These are phyloP conservation scores for Styela clava DNA, from an alignment of 23 tunicate genomes.

Conservation along the genomic window DNA sequence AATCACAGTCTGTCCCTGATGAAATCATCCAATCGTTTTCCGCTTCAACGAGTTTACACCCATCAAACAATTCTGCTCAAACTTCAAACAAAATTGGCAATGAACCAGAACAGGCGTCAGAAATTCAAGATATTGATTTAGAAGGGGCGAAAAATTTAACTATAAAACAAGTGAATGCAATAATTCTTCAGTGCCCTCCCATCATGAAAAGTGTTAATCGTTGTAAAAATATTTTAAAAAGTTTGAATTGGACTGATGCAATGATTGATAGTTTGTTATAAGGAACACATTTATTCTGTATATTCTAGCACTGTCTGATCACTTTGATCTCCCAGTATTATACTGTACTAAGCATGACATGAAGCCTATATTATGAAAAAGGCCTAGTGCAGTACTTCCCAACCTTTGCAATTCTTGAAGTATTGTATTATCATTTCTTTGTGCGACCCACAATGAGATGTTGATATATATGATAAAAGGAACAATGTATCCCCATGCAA, in stretches of 20 bases:
- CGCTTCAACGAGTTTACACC: not conserved
- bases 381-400: too few species aligned
- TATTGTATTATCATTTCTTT: too few species aligned
- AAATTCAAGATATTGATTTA: not conserved
- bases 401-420: too few species aligned
- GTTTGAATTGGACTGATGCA: constrained; percentile 49
- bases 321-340: too few species aligned
- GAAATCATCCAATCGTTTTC: not conserved
- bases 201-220: constrained; percentile 30
- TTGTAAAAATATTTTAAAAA: constrained; percentile 46
- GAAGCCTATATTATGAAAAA: too few species aligned
- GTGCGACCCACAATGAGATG: too few species aligned
- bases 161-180: not conserved
- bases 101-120: too few species aligned
- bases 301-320: too few species aligned
- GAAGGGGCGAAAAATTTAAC: not conserved
- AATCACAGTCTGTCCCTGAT: not conserved
- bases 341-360: too few species aligned
- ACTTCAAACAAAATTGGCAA: constrained; percentile 10
- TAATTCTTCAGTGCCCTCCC: constrained; percentile 49
- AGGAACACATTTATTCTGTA: too few species aligned
- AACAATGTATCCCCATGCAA: too few species aligned
- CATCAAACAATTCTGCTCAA: not conserved
- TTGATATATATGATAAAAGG: too few species aligned
- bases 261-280: constrained; percentile 43